Conservation (phyloP, 2,797 vertebrate genomes). For the Manis pentadactyla region DNA sequence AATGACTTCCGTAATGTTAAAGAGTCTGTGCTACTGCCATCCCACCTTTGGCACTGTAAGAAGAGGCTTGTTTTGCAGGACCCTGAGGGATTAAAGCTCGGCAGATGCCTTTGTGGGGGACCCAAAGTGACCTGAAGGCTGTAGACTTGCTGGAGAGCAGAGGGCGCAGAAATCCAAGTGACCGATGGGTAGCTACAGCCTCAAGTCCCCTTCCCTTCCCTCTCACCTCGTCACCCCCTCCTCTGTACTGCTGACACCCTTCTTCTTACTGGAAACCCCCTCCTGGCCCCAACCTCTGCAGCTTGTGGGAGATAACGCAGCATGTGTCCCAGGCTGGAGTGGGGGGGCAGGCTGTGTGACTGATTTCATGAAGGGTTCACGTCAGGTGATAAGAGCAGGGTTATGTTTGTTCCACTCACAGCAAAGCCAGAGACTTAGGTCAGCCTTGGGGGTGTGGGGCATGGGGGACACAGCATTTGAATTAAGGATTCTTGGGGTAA, state of each 20-base stretch:
- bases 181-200: background rate
- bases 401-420: background rate
- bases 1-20: background rate
- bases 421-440: background rate
- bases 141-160: background rate
- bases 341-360: background rate
- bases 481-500: background rate
- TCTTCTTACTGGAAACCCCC: conserved; percentile 41
- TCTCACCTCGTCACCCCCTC: background rate
- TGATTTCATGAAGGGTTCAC: background rate
- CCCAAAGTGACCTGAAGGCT: background rate
- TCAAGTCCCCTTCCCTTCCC: background rate
- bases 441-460: background rate
- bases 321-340: background rate
- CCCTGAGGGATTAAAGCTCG: background rate
- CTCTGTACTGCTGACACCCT: background rate
- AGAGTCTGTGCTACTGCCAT: rapidly evolving
- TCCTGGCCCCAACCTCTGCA: background rate
- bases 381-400: background rate
- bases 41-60: background rate
- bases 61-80: background rate
- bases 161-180: background rate
- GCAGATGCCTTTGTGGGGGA: background rate
- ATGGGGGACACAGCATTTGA: background rate
- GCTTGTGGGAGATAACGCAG: background rate